Base-by-base conservation (phyloP, 2,888 invertebrate species). In the Thalpophila matura region DNA sequence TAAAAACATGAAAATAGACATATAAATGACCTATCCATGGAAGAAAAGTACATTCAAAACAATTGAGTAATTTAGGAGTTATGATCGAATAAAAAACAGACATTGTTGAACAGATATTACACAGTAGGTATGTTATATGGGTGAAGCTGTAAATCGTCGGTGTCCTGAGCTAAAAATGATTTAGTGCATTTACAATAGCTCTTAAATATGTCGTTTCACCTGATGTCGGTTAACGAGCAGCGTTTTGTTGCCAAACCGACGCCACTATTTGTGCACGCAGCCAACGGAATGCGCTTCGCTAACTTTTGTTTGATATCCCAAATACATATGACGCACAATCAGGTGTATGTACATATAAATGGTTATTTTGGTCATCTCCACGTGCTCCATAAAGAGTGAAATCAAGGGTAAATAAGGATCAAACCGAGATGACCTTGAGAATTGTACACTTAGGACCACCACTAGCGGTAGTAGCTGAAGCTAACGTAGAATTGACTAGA, bases 121-220 rank as follows among this genome's bases (percentile, higher is more conserved):
- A 42, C 29, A 51, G 45, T 46, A 38, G 22, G 9, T 46, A 38
- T 27, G 9, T 43, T 37, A 46, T 9, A 38, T 31, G 27, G 16
- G 4, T 33, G 18, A 42, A 58, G 16, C 47, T 27, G 56, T 54
- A 58, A 58, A 40, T 63, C 51, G 40, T 22, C 42, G 7, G 35
- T 62, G 60, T 68, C 42, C 51, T 51, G 56, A 24, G 37, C 63
- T 77, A 61, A 69, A 71, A 66, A 40, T 66, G 59, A 73, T 68
- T 64, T 57, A 73, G 46, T 69, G 45, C 73, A 59, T 61, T 67
- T 67, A 66, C 74, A 61, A 61, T 74, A 63, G 69, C 60, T 53
- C 60, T 71, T 47, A 80, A 74, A 74, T 63, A 24, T 61, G 63
- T 57, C 62, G 60, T 65, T 74, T 71, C 62, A 79, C 78, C 80